phyloP scores from a whole-genome alignment of 1,140 invertebrate genomes.

The Achroia grisella region DNA sequence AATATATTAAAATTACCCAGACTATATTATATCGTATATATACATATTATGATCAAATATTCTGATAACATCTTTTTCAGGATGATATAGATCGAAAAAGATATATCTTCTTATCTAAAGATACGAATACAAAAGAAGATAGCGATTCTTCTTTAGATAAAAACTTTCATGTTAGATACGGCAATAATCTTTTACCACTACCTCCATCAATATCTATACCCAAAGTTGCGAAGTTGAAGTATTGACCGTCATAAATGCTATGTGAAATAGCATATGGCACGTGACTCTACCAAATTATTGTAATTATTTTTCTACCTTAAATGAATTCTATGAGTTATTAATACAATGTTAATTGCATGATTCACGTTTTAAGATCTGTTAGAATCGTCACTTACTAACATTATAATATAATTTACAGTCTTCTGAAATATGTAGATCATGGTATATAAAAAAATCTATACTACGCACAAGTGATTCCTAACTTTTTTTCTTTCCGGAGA shows the following conservation, averaged over 20 bases:
- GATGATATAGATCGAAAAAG: constrained; percentile 35
- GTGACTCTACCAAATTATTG: not conserved
- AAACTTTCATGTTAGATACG: constrained; percentile 72
- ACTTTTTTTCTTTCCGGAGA: too few species aligned
- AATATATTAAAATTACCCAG: not conserved
- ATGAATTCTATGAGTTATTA: too few species aligned
- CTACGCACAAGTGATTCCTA: too few species aligned
- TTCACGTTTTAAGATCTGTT: too few species aligned
- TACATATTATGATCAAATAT: constrained; percentile 12
- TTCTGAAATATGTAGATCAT: too few species aligned
- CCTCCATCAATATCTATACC: constrained; percentile 69
- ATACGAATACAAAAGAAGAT: constrained; percentile 26
- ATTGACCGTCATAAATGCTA: not conserved
- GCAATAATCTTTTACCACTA: constrained; percentile 69
- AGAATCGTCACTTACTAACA: too few species aligned
- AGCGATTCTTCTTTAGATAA: constrained; percentile 43
- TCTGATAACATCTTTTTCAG: constrained; percentile 42
- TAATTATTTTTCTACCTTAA: too few species aligned
- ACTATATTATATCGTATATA: not conserved
- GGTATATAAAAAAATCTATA: too few species aligned
- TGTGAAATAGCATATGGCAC: not conserved
- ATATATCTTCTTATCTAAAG: constrained; percentile 12
- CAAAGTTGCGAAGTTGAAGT: constrained; percentile 56
- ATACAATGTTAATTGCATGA: too few species aligned
- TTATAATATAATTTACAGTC: too few species aligned